A percentile compares a stretch with the other conserved stretches of the same genome.
phyloP scores from a whole-genome alignment of 2,888 invertebrate species.

The Platypus cylindrus region DNA sequence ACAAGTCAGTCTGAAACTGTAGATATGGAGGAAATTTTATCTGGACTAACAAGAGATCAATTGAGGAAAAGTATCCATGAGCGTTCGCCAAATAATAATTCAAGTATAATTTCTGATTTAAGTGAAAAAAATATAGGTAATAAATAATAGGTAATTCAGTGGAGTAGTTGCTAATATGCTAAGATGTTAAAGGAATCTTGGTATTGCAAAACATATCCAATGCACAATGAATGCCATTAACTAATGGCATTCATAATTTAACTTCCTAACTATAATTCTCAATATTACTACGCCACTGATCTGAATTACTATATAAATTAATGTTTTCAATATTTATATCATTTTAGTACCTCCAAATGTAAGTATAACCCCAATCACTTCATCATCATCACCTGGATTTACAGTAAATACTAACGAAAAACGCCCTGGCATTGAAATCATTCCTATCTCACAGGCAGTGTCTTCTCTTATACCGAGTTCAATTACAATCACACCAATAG shows the following conservation, averaged over 20 bases:
- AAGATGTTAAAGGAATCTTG: no score
- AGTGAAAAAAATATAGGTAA: conserved; percentile 36
- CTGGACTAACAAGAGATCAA: conserved; percentile 29
- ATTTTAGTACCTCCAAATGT: conserved; percentile 43
- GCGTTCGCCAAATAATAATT: conserved; percentile 5
- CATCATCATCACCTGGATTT: conserved; percentile 32
- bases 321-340: conserved; percentile 2
- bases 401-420: conserved; percentile 38
- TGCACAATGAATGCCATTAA: no score
- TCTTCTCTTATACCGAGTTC: conserved; percentile 44
- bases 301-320: no score
- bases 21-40: conserved; percentile 44
- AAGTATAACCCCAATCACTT: conserved; percentile 46
- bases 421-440: conserved; percentile 72
- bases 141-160: no score
- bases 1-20: conserved; percentile 43
- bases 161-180: not conserved
- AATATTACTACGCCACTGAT: no score
- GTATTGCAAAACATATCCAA: no score
- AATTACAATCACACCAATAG: conserved; percentile 77
- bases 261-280: no score
- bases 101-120: conserved; percentile 33
- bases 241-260: no score
- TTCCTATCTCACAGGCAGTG: conserved; percentile 48
- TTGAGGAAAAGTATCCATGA: conserved; percentile 39